Conservation (phyloP, 2,113 vertebrate genomes). For the Ictalurus furcatus region DNA sequence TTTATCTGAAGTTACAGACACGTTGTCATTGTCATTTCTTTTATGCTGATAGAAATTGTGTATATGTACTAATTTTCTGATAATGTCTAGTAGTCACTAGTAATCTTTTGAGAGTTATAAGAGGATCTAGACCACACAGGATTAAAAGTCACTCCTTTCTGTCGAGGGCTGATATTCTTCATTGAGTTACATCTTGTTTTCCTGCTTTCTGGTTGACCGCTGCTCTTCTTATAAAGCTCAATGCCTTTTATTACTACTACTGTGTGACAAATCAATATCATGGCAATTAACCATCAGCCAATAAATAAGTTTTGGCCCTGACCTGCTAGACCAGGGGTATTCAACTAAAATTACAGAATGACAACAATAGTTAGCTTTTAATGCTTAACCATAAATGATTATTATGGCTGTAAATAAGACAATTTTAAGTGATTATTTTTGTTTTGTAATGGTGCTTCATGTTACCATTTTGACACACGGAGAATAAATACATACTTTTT, state of each 20-base stretch:
- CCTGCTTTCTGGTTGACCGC: not conserved
- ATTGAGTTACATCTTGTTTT: slow-evolving; percentile 10
- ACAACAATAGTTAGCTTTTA: not conserved
- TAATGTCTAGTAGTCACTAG: not conserved
- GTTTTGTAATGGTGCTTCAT: not conserved
- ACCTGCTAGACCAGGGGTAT: not conserved
- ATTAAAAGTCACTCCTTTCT: not conserved
- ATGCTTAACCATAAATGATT: not conserved
- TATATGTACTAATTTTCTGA: not conserved
- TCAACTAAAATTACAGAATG: not conserved
- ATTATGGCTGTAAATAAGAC: not conserved
- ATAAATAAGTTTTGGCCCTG: not conserved
- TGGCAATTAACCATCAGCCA: not conserved
- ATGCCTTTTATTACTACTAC: not conserved
- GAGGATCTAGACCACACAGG: not conserved
- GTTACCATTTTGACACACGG: not conserved
- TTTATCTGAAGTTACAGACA: slow-evolving; percentile 10
- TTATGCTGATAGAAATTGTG: not conserved
- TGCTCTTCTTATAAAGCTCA: not conserved
- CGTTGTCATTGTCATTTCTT: slow-evolving; percentile 13
- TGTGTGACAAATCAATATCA: not conserved
- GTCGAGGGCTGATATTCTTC: not conserved
- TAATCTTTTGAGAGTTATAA: not conserved
- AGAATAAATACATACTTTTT: not conserved
- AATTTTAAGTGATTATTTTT: not conserved